Evolutionary conservation across 1,140 invertebrate species (phyloP).

Genomic region (Drosophila ambigua): DNA sequence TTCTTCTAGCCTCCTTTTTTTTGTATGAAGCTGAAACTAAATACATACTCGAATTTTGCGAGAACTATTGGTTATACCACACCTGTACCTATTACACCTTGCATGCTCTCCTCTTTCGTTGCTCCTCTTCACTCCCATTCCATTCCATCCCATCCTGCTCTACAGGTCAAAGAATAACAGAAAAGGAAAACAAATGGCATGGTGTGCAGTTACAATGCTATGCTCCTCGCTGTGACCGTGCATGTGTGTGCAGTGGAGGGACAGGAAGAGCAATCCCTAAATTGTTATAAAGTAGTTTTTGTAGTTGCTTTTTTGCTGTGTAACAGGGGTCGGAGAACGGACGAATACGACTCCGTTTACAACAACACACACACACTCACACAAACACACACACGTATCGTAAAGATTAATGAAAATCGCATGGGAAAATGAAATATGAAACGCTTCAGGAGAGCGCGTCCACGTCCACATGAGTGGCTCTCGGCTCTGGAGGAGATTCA

Average conservation of each 20-base stretch:
- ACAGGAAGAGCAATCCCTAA: slow-evolving; percentile 35
- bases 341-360: slow-evolving; percentile 36
- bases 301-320: slow-evolving; percentile 21
- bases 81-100: slow-evolving; percentile 2
- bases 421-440: slow-evolving; percentile 74
- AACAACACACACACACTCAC: slow-evolving; percentile 11
- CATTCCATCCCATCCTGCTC: slow-evolving; percentile 27
- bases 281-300: slow-evolving; percentile 62
- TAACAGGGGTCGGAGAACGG: not conserved
- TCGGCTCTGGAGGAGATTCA: slow-evolving; percentile 10
- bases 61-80: too few species aligned
- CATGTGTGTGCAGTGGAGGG: slow-evolving; percentile 8
- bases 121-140: slow-evolving; percentile 19
- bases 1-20: slow-evolving; percentile 33
- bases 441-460: slow-evolving; percentile 32
- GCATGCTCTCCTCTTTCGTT: not conserved
- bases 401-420: slow-evolving; percentile 73
- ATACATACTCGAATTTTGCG: too few species aligned
- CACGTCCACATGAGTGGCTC: slow-evolving; percentile 37
- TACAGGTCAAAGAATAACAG: slow-evolving; percentile 48
- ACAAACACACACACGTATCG: slow-evolving; percentile 16
- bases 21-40: too few species aligned
- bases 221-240: not conserved
- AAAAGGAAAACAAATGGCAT: slow-evolving; percentile 42
- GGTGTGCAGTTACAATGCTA: slow-evolving; percentile 49